Percentiles rank a stretch among this genome's conserved stretches.
Conservation (phyloP, 1,140 invertebrate genomes). For the Bombyx mandarina region DNA sequence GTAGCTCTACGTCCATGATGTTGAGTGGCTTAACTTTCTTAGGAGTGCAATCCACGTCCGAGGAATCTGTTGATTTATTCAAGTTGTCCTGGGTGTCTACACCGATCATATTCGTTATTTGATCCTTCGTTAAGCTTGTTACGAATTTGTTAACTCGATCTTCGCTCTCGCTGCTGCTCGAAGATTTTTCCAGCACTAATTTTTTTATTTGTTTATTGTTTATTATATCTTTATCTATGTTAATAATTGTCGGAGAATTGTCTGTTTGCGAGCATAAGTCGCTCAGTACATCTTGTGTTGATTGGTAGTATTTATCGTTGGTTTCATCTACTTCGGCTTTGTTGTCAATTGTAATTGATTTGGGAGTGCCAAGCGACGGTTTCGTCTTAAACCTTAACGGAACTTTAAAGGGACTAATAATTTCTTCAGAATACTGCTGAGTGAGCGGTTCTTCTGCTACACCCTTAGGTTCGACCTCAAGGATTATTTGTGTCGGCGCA, state of each 20-base stretch:
- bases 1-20: conserved; percentile 40
- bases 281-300: conserved; percentile 49
- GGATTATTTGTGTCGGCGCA: conserved; percentile 31
- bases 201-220: neutral
- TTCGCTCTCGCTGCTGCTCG: conserved; percentile 4
- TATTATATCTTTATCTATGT: neutral
- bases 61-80: conserved; percentile 30
- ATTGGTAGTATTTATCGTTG: conserved; percentile 44
- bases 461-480: conserved; percentile 10
- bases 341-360: conserved; percentile 13
- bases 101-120: conserved; percentile 27
- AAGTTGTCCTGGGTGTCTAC: conserved; percentile 8
- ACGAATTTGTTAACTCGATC: conserved; percentile 22
- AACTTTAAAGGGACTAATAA: conserved; percentile 35
- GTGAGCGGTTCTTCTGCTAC: neutral
- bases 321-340: conserved; percentile 13
- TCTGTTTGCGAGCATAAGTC: conserved; percentile 48
- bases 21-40: conserved; percentile 33
- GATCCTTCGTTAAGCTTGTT: conserved; percentile 20
- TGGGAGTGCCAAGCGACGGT: conserved; percentile 10
- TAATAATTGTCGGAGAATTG: conserved; percentile 4
- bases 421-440: conserved; percentile 9
- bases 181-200: neutral
- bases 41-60: conserved; percentile 39
- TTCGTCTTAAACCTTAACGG: conserved; percentile 30